Evolutionary conservation across 2,797 vertebrate species (phyloP).

Genomic region (Fistularia tabacaria): DNA sequence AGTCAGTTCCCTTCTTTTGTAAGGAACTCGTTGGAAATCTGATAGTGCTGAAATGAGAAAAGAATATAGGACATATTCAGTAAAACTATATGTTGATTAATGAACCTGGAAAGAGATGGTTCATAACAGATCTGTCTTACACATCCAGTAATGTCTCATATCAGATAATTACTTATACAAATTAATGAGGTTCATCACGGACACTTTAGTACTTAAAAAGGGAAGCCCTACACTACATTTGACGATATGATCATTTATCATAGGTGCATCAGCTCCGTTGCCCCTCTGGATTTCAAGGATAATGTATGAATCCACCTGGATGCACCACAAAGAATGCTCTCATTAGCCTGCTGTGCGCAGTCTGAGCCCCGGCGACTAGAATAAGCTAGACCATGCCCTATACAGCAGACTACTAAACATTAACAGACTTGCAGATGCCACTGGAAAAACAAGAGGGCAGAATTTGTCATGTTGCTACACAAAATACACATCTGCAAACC

Average conservation of each 20-base stretch:
- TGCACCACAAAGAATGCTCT: constrained; percentile 62
- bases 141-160: constrained; percentile 66
- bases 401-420: constrained; percentile 30
- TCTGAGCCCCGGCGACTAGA: constrained; percentile 48
- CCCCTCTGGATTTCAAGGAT: constrained; percentile 45
- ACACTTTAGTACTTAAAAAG: constrained; percentile 66
- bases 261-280: constrained; percentile 58
- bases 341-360: constrained; percentile 55
- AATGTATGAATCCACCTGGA: constrained; percentile 61
- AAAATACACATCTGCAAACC: constrained; percentile 18
- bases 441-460: constrained; percentile 55
- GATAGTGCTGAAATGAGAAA: background rate
- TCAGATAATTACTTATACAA: constrained; percentile 73
- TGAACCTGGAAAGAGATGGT: constrained; percentile 70
- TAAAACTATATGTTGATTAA: constrained; percentile 70
- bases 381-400: constrained; percentile 45
- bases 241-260: constrained; percentile 59
- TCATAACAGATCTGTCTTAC: constrained; percentile 73
- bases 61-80: constrained; percentile 28
- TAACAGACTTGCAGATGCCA: constrained; percentile 55
- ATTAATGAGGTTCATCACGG: constrained; percentile 75
- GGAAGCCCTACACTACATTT: constrained; percentile 58
- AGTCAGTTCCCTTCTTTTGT: constrained; percentile 3
- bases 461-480: constrained; percentile 39
- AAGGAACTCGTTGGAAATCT: background rate